A percentile compares a stretch with the other conserved stretches of the same genome.
Evolutionary conservation across 2,888 invertebrate species (phyloP).

Genomic region (Eudiplozoon nipponicum): DNA sequence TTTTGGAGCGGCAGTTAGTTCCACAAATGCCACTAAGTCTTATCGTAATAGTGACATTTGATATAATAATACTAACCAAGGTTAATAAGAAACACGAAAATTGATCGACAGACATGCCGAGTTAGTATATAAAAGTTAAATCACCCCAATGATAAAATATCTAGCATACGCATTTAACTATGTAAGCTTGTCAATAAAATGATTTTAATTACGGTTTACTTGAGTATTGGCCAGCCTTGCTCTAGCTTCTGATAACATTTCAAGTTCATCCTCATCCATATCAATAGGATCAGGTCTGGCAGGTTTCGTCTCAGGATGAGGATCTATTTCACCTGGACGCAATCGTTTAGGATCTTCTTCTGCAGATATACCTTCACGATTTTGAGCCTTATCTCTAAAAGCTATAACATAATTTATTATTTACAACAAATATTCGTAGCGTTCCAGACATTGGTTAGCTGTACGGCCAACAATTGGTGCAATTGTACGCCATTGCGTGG

Average conservation of each 20-base stretch:
- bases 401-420: constrained; percentile 16
- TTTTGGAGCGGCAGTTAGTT: no score
- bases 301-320: constrained; percentile 95
- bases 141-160: no score
- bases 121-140: no score
- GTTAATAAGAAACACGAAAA: no score
- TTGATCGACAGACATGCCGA: no score
- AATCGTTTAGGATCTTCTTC: constrained; percentile 64
- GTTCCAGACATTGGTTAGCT: constrained; percentile 81
- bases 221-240: constrained; percentile 92
- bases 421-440: constrained; percentile 10
- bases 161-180: no score
- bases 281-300: constrained; percentile 93
- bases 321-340: constrained; percentile 94
- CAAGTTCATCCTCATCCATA: constrained; percentile 97
- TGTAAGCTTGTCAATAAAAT: no score
- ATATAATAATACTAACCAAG: no score
- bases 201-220: no score
- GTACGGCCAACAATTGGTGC: constrained; percentile 93
- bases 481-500: constrained; percentile 95
- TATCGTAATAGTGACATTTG: no score
- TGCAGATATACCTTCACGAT: constrained; percentile 22
- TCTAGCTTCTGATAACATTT: constrained; percentile 92
- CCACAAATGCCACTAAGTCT: no score
- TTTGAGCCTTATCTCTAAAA: constrained; percentile 35